These are phyloP conservation scores for Chamaea fasciata DNA, from an alignment of 2,113 vertebrate species.

Conservation along the genomic window DNA sequence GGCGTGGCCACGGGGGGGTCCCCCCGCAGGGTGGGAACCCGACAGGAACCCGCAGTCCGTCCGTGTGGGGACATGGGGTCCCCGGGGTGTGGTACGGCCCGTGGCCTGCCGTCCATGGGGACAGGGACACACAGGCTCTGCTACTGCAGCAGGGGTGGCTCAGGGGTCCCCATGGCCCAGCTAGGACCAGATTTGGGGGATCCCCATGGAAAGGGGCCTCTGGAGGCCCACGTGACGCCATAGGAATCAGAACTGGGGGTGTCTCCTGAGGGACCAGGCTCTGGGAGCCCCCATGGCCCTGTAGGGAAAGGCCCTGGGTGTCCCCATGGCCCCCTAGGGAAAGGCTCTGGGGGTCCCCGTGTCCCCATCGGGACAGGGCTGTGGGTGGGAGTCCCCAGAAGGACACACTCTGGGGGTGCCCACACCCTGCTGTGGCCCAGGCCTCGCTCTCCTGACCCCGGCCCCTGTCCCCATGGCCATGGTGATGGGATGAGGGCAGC, in stretches of 20 bases:
- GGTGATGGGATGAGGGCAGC: neutral
- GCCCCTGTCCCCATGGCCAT: neutral
- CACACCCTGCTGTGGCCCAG: neutral
- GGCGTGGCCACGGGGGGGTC: neutral
- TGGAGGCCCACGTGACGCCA: neutral
- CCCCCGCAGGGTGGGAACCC: neutral
- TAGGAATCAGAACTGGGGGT: neutral
- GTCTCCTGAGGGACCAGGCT: neutral
- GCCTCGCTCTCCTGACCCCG: neutral
- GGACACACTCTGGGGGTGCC: neutral
- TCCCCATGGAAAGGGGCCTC: neutral
- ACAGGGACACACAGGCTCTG: neutral
- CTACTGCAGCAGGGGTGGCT: neutral
- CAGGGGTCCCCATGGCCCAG: rapidly evolving
- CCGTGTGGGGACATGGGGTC: rapidly evolving
- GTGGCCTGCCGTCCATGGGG: neutral
- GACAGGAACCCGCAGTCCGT: rapidly evolving
- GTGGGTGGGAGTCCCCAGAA: neutral
- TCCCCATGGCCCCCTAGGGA: rapidly evolving
- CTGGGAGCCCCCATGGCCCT: too few relatives aligned
- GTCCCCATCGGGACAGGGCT: too few relatives aligned
- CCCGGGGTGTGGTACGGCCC: neutral
- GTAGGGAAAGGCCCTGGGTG: rapidly evolving
- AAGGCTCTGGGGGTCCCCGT: too few relatives aligned
- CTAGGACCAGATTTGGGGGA: neutral